These are phyloP conservation scores for Aspidiotus rigidus DNA, from an alignment of 2,888 invertebrate species.

Conservation along the genomic window DNA sequence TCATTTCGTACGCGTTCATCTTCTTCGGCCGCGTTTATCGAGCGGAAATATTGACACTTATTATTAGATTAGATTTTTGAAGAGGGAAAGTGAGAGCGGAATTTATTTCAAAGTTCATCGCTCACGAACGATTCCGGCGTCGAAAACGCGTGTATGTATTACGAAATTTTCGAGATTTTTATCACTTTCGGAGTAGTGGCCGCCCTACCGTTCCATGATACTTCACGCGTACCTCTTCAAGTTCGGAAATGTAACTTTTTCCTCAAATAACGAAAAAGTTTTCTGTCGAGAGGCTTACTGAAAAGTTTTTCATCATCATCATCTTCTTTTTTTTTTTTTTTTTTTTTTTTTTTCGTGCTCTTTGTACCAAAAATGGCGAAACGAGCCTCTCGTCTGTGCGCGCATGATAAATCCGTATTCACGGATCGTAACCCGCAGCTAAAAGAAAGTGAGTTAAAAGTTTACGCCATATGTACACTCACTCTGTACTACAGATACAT, in stretches of 20 bases:
- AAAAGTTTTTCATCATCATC: not conserved
- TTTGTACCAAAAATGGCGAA: not conserved
- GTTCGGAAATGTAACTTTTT: not conserved
- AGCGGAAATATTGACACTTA: too few relatives aligned
- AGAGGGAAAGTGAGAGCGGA: too few relatives aligned
- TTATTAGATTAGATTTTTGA: too few relatives aligned
- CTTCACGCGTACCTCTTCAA: too few relatives aligned
- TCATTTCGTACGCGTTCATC: too few relatives aligned
- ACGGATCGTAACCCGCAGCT: not conserved
- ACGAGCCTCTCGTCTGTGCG: slow-evolving; percentile 4
- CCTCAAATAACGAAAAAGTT: not conserved
- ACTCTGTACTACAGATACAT: not conserved
- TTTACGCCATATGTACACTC: slow-evolving; percentile 1
- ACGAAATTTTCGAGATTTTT: too few relatives aligned
- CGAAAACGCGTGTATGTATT: too few relatives aligned
- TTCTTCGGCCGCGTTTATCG: too few relatives aligned
- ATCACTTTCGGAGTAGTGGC: too few relatives aligned
- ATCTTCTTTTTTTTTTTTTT: not conserved
- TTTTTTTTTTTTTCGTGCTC: not conserved
- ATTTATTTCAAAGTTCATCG: too few relatives aligned
- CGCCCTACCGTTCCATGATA: too few relatives aligned
- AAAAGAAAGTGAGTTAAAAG: not conserved
- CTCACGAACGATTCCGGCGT: too few relatives aligned
- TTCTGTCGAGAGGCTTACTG: not conserved
- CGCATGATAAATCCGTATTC: slow-evolving; percentile 4